Percentiles rank a stretch among this genome's conserved stretches.
Conservation (phyloP, 2,888 invertebrate genomes). For the Crepidodera aurea region DNA sequence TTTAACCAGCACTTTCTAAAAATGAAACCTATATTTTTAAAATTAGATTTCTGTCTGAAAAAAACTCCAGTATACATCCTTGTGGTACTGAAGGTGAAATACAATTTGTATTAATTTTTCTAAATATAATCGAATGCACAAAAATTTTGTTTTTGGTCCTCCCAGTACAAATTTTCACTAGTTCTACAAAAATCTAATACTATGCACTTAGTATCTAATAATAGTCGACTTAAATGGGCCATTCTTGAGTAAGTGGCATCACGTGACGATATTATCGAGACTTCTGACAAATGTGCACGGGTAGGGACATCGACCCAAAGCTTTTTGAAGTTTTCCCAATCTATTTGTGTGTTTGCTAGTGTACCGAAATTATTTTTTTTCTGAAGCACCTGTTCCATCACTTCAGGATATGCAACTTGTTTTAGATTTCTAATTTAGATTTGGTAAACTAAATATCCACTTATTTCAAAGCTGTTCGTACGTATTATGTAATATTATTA, state of each 20-base stretch:
- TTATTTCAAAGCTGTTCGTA: too few species aligned
- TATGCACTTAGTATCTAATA: neutral
- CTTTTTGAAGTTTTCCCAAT: constrained; percentile 8
- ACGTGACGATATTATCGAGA: constrained; percentile 7
- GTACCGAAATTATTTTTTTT: neutral
- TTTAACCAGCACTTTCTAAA: too few species aligned
- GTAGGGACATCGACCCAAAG: constrained; percentile 15
- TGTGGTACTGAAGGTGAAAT: too few species aligned
- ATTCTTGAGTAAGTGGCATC: constrained; percentile 5
- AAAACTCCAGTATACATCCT: too few species aligned
- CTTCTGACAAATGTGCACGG: constrained; percentile 11
- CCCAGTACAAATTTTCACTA: neutral
- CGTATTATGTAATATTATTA: too few species aligned
- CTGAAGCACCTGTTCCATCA: constrained; percentile 1
- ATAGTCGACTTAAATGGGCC: constrained; percentile 2
- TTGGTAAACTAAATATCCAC: neutral
- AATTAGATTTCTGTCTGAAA: too few species aligned
- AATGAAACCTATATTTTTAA: too few species aligned
- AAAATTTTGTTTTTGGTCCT: too few species aligned
- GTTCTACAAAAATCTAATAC: neutral
- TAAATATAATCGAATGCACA: too few species aligned
- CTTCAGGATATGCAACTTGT: constrained; percentile 3
- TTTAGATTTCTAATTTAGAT: neutral
- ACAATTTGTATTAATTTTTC: too few species aligned
- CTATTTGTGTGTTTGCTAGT: neutral